Evolutionary conservation across 2,113 vertebrate genomes (phyloP).

Genomic region (Parus major): DNA sequence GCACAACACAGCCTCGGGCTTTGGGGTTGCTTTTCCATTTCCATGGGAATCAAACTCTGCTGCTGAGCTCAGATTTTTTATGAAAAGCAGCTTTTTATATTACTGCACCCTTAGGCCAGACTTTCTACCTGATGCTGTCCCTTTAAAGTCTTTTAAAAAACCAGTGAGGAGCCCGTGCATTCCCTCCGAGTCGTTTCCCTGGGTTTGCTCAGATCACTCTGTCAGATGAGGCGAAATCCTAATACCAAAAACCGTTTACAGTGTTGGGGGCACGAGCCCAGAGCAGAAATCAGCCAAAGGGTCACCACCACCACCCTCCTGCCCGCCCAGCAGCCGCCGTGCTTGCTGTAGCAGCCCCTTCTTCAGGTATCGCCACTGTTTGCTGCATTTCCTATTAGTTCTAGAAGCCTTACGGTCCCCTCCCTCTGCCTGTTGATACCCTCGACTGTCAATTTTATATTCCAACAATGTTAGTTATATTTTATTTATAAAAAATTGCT

Average conservation of each 20-base stretch:
- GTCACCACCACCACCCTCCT: conserved; percentile 11
- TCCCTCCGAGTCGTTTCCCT: neutral
- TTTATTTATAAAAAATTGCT: conserved; percentile 65
- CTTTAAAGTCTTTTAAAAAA: neutral
- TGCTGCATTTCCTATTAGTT: conserved; percentile 66
- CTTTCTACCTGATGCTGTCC: conserved; percentile 41
- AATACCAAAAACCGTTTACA: conserved; percentile 74
- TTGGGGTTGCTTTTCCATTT: neutral
- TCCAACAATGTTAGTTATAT: conserved; percentile 50
- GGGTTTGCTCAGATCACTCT: conserved; percentile 9
- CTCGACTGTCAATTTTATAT: conserved; percentile 60
- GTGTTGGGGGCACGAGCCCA: conserved; percentile 38
- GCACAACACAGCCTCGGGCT: conserved; percentile 19
- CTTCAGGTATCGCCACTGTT: conserved; percentile 56
- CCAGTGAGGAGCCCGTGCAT: neutral
- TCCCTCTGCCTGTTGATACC: conserved; percentile 53
- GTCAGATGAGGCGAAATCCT: conserved; percentile 39
- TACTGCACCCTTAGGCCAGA: neutral
- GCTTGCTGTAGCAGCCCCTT: conserved; percentile 61
- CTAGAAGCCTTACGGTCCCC: conserved; percentile 78
- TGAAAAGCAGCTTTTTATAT: conserved; percentile 44
- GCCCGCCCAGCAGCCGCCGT: conserved; percentile 24
- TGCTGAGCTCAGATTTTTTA: conserved; percentile 15
- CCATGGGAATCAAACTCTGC: conserved; percentile 22
- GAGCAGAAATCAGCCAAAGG: conserved; percentile 70